Conservation (phyloP, 1,140 invertebrate genomes). For the Eufriesea mexicana region DNA sequence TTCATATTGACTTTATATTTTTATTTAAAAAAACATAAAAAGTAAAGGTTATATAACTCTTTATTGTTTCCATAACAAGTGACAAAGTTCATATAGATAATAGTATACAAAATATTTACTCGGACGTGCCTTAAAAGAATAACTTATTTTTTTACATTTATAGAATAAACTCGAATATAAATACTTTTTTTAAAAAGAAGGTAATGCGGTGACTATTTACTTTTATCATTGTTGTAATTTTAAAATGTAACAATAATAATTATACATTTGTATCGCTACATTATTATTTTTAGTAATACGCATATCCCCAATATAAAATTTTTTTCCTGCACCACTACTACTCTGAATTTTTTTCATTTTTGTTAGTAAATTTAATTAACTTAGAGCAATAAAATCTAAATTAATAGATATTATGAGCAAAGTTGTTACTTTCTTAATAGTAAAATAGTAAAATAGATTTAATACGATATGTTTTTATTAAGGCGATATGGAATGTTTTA, state of each 20-base stretch:
- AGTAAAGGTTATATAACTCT: constrained; percentile 17
- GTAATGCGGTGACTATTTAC: neutral
- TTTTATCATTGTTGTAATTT: neutral
- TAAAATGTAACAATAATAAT: constrained; percentile 28
- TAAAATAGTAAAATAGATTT: constrained; percentile 25
- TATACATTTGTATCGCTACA: neutral
- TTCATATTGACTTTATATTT: neutral
- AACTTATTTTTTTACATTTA: constrained; percentile 48
- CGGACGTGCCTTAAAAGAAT: constrained; percentile 18
- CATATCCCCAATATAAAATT: constrained; percentile 7
- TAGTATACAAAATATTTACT: constrained; percentile 36
- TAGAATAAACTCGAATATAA: constrained; percentile 48
- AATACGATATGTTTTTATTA: constrained; percentile 4
- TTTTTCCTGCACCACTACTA: constrained; percentile 26
- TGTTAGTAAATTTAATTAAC: constrained; percentile 18
- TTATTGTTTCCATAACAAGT: constrained; percentile 45
- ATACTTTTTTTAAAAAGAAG: constrained; percentile 33
- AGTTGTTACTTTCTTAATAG: neutral
- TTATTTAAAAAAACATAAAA: constrained; percentile 24
- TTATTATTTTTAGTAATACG: constrained; percentile 20
- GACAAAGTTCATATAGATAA: constrained; percentile 19
- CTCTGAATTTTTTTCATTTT: neutral
- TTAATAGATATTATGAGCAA: neutral
- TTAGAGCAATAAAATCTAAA: neutral
- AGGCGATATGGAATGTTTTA: neutral